Conservation (phyloP, 1,140 invertebrate species). For the Macrocentrus cingulum region DNA sequence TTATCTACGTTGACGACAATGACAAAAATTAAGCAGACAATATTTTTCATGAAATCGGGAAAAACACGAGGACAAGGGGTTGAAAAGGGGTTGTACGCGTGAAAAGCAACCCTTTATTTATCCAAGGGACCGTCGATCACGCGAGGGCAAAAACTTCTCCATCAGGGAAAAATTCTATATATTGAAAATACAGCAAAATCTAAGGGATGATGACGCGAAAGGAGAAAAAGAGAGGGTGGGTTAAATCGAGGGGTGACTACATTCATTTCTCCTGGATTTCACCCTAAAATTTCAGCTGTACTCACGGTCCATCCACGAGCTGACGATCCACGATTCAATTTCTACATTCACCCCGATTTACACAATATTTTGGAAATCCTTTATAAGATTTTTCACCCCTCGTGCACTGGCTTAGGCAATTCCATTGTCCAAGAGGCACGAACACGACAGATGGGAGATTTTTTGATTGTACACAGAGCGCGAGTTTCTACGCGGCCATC, state of each 20-base stretch:
- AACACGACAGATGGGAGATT: conserved; percentile 51
- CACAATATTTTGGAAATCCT: conserved; percentile 62
- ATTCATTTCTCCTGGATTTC: conserved; percentile 48
- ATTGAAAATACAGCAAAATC: conserved; percentile 19
- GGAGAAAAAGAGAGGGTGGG: conserved; percentile 10
- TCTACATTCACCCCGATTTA: conserved; percentile 47
- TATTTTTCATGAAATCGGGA: conserved; percentile 36
- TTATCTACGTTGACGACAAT: too few species aligned
- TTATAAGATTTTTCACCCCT: conserved; percentile 47
- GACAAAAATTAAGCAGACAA: conserved; percentile 12
- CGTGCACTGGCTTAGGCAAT: conserved; percentile 35
- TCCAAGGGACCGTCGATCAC: conserved; percentile 38
- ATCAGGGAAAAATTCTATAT: conserved; percentile 17
- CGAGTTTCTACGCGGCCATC: conserved; percentile 20
- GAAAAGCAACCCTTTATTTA: conserved; percentile 58
- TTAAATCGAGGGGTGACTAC: conserved; percentile 15
- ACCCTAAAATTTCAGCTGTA: conserved; percentile 56
- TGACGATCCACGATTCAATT: conserved; percentile 30
- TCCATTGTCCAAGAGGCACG: conserved; percentile 42
- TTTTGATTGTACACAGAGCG: conserved; percentile 29
- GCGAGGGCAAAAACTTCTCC: too few species aligned
- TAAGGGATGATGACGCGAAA: background rate
- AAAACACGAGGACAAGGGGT: conserved; percentile 23
- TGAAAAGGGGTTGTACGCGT: conserved; percentile 40
- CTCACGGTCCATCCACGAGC: conserved; percentile 30